phyloP scores from a whole-genome alignment of 2,888 invertebrate species.

The Drosophila anomalata region DNA sequence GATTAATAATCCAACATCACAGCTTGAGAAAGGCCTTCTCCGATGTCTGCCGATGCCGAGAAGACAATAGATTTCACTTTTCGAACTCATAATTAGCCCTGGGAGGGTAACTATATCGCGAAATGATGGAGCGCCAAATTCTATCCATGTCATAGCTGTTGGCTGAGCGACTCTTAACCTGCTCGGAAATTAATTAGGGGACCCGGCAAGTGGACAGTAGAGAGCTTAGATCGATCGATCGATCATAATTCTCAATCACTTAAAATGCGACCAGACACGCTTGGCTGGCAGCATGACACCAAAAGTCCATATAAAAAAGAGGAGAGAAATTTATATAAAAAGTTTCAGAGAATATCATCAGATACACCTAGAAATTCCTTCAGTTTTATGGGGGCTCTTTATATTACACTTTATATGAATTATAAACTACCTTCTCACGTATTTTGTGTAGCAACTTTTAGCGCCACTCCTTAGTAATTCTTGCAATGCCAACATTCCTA shows the following conservation, averaged over 20 bases:
- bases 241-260: slow-evolving; percentile 33
- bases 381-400: no score
- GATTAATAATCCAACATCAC: slow-evolving; percentile 51
- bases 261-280: slow-evolving; percentile 23
- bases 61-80: slow-evolving; percentile 70
- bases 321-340: neutral
- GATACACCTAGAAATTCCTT: neutral
- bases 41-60: slow-evolving; percentile 2
- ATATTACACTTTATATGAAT: no score
- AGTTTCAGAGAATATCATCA: neutral
- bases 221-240: slow-evolving; percentile 44
- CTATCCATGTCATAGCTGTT: slow-evolving; percentile 58
- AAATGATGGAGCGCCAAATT: slow-evolving; percentile 47
- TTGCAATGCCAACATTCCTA: slow-evolving; percentile 36
- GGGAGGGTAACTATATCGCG: slow-evolving; percentile 43
- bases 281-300: neutral
- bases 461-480: slow-evolving; percentile 2
- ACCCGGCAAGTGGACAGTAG: slow-evolving; percentile 37
- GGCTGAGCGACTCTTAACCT: slow-evolving; percentile 73
- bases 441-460: neutral
- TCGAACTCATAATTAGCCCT: slow-evolving; percentile 67
- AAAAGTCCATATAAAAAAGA: neutral
- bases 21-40: slow-evolving; percentile 21
- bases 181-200: slow-evolving; percentile 71
- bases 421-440: neutral